Evolutionary conservation across 2,888 invertebrate genomes (phyloP), one percentile per base, ranked within the genome.

Genomic region (Gnatocerus cornutus): DNA sequence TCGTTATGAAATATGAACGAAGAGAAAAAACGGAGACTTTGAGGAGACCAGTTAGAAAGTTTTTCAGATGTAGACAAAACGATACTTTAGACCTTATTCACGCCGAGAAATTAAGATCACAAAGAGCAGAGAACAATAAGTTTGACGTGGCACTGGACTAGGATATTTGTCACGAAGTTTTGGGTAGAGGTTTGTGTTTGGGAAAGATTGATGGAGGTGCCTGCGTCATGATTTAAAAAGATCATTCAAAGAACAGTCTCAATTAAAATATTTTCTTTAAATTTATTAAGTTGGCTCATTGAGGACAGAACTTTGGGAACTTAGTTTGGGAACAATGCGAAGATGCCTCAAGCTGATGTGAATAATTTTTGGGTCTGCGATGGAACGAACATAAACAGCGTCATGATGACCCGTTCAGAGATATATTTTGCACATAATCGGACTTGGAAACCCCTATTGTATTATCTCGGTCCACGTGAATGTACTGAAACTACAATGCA

Each of bases 1-100:
- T 55, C 55, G 56, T 16, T 56, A 65, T 56, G 65, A 63, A 63
- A 63, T 63, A 63, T 63, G 63, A 59, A 29, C 7, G 14, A 27
- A n/a, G 37, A 10, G 12, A 53, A 63, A 52, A 53, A 50, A 33
- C 39, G 39, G 50, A 21, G 50, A 62, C 62, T 62, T 50, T 43
- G 10, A 30, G 63, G 63, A 63, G 53, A 53, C 63, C 53, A 8
- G 39, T 37, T 37, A 43, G 16, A 63, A 63, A 52, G 14, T 63
- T 63, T 59, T 53, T 52, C 16, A 37, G 50, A 50, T 62, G 62
- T 14, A 14, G 61, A 61, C 50, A 16, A 27, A 63, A 63, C 53
- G 29, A 14, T 30, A 41, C 53, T 63, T 52, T 63, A 7, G 29
- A 53, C 33, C 21, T 50, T 61, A 61, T 61, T 61, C 39, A 29